Conservation (phyloP, 1,140 invertebrate genomes). For the Drosophila auraria region DNA sequence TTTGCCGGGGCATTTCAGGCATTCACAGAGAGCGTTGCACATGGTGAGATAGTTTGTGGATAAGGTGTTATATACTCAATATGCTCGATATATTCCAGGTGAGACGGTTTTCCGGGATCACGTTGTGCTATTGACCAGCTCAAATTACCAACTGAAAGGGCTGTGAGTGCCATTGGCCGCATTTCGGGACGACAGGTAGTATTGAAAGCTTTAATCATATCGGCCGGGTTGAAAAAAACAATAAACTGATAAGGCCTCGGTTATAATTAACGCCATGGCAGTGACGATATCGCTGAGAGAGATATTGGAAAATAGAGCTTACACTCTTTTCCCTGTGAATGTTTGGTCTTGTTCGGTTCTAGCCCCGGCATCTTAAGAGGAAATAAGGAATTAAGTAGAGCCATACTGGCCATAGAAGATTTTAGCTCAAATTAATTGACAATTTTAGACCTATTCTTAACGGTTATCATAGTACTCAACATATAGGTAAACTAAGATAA, state of each 20-base stretch:
- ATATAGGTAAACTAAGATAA: constrained; percentile 1
- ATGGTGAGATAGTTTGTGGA: constrained; percentile 48
- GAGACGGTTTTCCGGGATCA: not conserved
- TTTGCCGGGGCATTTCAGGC: constrained; percentile 78
- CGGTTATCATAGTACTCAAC: not conserved
- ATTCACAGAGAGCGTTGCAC: constrained; percentile 77
- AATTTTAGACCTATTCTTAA: not conserved
- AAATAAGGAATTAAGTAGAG: not conserved
- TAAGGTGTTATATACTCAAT: constrained; percentile 18
- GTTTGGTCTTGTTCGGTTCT: not conserved
- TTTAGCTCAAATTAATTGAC: too few species aligned
- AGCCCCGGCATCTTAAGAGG: not conserved
- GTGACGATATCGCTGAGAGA: constrained; percentile 8
- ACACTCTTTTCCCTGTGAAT: not conserved
- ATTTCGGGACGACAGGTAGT: constrained; percentile 35
- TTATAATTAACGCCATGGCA: constrained; percentile 58
- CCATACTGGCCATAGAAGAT: not conserved
- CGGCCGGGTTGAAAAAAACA: constrained; percentile 34
- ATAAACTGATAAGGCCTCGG: constrained; percentile 59
- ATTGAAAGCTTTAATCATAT: constrained; percentile 79
- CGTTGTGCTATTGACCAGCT: constrained; percentile 48
- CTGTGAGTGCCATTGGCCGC: constrained; percentile 15
- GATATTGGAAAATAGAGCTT: constrained; percentile 31
- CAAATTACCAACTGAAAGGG: constrained; percentile 67
- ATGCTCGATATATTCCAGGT: constrained; percentile 13